Base-by-base conservation (phyloP, 2,888 invertebrate genomes). In the Holacanthella duospinosa region DNA sequence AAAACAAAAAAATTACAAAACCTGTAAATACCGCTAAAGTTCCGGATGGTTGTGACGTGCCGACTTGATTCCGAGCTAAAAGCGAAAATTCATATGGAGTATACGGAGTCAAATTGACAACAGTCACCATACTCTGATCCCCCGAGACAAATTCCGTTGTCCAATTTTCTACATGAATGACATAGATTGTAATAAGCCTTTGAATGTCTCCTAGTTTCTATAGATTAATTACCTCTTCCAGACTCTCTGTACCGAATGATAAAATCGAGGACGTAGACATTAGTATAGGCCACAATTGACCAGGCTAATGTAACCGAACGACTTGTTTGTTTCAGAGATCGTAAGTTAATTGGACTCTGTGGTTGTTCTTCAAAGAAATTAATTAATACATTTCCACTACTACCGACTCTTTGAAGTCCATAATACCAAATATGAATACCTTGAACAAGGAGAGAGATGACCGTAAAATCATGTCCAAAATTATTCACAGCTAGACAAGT, bases 1-100 rank as follows among this genome's bases (percentile, higher is more conserved):
- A n/a, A n/a, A n/a, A n/a, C n/a, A n/a, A n/a, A n/a, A n/a, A n/a
- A n/a, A n/a, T n/a, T n/a, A n/a, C n/a, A n/a, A n/a, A n/a, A n/a
- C n/a, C n/a, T n/a, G n/a, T n/a, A n/a, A n/a, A n/a, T n/a, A n/a
- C n/a, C n/a, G 81, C 78, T 65, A 82, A 76, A 70, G 81, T 80
- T 74, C 82, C 81, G 73, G 83, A 83, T 2, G 83, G 81, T 12
- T 80, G 79, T 74, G 84, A 83, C 59, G 80, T 80, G 24, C 85
- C 84, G 66, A 84, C 78, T 74, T 82, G 81, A 76, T 85, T 85
- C 75, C 83, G 81, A 29, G 84, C 84, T 75, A 81, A 81, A 28
- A 84, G 77, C 29, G 83, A 78, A 71, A 85, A 81, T 74, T 83
- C 80, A 77, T 84, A 84, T 60, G 79, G 78, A 62, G 82, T 82